Percentiles rank a stretch among this genome's conserved stretches.
These are phyloP conservation scores for Ammodytes marinus DNA, from an alignment of 2,113 vertebrate genomes.

Conservation along the genomic window DNA sequence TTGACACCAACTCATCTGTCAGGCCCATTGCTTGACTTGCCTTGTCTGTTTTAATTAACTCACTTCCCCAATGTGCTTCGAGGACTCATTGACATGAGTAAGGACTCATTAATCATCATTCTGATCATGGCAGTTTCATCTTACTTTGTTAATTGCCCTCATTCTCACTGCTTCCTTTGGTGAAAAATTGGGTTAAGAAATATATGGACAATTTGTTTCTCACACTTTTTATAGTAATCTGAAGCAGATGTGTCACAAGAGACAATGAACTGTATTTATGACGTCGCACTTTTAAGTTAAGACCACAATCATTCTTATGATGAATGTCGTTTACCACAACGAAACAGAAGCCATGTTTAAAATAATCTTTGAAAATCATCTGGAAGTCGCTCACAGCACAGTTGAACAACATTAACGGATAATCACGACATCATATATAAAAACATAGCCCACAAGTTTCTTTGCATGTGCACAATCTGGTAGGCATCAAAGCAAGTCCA, in stretches of 20 bases:
- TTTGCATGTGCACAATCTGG: constrained; percentile 42
- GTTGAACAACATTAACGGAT: constrained; percentile 9
- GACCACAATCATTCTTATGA: constrained; percentile 17
- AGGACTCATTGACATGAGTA: constrained; percentile 21
- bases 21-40: constrained; percentile 27
- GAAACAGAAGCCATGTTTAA: constrained; percentile 32
- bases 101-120: constrained; percentile 39
- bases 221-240: constrained; percentile 4
- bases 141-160: constrained; percentile 11
- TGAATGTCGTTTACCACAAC: neutral
- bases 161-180: neutral
- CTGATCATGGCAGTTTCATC: constrained; percentile 6
- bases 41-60: constrained; percentile 50
- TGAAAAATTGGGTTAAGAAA: constrained; percentile 6
- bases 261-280: neutral
- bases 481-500: constrained; percentile 47
- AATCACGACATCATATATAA: neutral
- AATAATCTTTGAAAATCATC: constrained; percentile 12
- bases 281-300: constrained; percentile 13
- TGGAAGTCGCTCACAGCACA: neutral
- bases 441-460: constrained; percentile 13
- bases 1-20: constrained; percentile 60
- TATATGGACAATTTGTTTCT: neutral
- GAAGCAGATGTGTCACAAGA: constrained; percentile 10
- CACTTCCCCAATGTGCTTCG: constrained; percentile 9